Base-by-base conservation (phyloP, 2,113 vertebrate species). In the Xyrauchen texanus region DNA sequence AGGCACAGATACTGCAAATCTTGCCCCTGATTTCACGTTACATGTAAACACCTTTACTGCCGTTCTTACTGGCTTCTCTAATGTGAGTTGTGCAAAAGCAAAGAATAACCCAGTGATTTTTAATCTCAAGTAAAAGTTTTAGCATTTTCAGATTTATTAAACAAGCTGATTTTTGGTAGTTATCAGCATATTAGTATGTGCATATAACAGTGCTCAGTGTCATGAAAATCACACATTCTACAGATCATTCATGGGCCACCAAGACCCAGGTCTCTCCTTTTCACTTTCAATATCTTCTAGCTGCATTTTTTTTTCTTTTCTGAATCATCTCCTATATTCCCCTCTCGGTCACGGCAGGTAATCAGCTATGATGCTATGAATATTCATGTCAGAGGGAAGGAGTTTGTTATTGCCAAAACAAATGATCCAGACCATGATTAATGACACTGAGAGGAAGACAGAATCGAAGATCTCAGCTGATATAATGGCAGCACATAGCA, bases 321-420 rank as follows among this genome's bases (percentile, higher is more conserved):
- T 34, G 6, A 66, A 69, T 57, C 34, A n/a, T 53, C 15, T 16
- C n/a, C 63, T 60, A 69, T 57, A n/a, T 10, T 53, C 15, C 16
- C n/a, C 63, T 60, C 53, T 6, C 15, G 8, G 42, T 51, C n/a
- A 52, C 8, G 11, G 49, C 0, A 46, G 51, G 15, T 8, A 68
- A 51, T 52, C 53, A 76, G 58, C 79, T 60, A 16, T 42, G 65
- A 57, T 9, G 13, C 11, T 15, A 34, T 80, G 15, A 53, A 70
- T 64, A 76, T 76, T 79, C 34, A 70, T 47, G 15, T 34, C 15
- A 5, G 65, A 62, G 5, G 4, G 53, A 49, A 46, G 4, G 53
- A 49, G 53, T 58, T 21, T 63, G 64, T 66, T 13, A 83, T 68
- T 68, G 12, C 45, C 44, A 60, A 67, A 64, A 78, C 57, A 64